These are phyloP conservation scores for Daboia siamensis DNA, from an alignment of 2,113 vertebrate genomes.

Conservation along the genomic window DNA sequence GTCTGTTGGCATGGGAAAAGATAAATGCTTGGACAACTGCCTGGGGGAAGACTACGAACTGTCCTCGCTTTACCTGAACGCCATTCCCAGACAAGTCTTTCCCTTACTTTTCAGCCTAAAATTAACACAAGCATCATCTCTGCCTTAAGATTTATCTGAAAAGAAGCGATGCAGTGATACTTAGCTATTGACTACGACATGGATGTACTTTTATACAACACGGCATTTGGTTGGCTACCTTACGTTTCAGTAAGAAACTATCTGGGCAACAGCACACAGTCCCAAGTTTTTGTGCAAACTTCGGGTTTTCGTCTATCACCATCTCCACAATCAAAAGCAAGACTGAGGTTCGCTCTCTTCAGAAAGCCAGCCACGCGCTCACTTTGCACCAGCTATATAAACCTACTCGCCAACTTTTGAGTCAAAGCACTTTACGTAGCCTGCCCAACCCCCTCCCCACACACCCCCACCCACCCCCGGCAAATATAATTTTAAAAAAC, in stretches of 20 bases:
- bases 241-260: neutral
- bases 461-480: too few relatives aligned
- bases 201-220: neutral
- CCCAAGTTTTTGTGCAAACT: neutral
- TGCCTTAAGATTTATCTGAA: slow-evolving; percentile 12
- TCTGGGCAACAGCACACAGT: neutral
- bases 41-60: neutral
- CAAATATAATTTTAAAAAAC: neutral
- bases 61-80: neutral
- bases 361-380: neutral
- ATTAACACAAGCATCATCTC: neutral
- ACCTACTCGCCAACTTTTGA: neutral
- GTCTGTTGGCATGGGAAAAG: neutral
- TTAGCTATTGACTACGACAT: neutral
- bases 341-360: neutral
- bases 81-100: neutral
- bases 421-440: neutral
- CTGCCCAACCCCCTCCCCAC: neutral
- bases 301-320: neutral
- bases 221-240: neutral
- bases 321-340: neutral
- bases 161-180: neutral
- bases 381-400: neutral
- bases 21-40: neutral
- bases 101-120: neutral